These are phyloP conservation scores for Agrochola lychnidis DNA, from an alignment of 2,888 invertebrate species.

Conservation along the genomic window DNA sequence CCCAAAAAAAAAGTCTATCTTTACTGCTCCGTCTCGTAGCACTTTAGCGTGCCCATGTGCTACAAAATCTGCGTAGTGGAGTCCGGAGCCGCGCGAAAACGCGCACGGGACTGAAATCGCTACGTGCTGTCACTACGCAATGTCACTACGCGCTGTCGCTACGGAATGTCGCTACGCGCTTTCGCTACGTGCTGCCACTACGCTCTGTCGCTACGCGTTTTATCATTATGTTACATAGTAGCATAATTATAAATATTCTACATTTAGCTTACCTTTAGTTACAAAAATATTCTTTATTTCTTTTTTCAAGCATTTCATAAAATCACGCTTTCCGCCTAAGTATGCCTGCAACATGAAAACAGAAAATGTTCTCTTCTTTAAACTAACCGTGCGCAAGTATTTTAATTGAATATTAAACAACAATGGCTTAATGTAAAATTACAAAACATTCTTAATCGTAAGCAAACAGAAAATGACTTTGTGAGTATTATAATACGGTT, in stretches of 20 bases:
- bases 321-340: background rate
- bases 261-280: background rate
- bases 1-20: no score
- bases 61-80: background rate
- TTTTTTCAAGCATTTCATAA: constrained; percentile 8
- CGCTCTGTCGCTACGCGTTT: background rate
- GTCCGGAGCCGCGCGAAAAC: background rate
- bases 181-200: background rate
- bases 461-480: constrained; percentile 9
- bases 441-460: constrained; percentile 9
- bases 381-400: constrained; percentile 19
- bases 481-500: constrained; percentile 19
- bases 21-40: background rate
- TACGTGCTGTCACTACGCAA: background rate
- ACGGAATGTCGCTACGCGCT: background rate
- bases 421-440: constrained; percentile 20
- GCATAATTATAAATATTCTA: background rate
- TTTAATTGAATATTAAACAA: constrained; percentile 42
- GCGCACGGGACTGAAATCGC: no score
- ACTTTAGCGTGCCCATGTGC: background rate
- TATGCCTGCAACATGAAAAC: constrained; percentile 15
- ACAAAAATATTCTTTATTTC: background rate
- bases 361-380: constrained; percentile 20
- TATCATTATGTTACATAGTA: background rate
- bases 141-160: background rate